Percentiles rank a stretch among this genome's conserved stretches.
Conservation (phyloP, 2,113 vertebrate genomes). For the human (Homo sapiens) region GRCh38 chr9:94765501-94766000, state of each 20-base stretch:
- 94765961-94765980: not conserved
- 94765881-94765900: not conserved
- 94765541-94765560: too few species aligned
- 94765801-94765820: not conserved
- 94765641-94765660: not conserved
- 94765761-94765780: not conserved
- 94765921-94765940: not conserved
- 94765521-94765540: too few species aligned
- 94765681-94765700: not conserved
- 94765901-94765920: not conserved
- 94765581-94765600: too few species aligned
- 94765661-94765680: not conserved
- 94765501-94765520: too few species aligned
- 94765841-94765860: not conserved
- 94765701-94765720: not conserved
- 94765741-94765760: not conserved
- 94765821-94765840: not conserved
- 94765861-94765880: slow-evolving; percentile 1
- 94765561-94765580: too few species aligned
- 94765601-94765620: not conserved
- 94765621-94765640: not conserved
- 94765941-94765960: not conserved
- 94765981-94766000: not conserved
- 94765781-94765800: slow-evolving; percentile 30
- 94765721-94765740: not conserved